phyloP scores from a whole-genome alignment of 2,797 vertebrate genomes.

The Mycteria americana region DNA sequence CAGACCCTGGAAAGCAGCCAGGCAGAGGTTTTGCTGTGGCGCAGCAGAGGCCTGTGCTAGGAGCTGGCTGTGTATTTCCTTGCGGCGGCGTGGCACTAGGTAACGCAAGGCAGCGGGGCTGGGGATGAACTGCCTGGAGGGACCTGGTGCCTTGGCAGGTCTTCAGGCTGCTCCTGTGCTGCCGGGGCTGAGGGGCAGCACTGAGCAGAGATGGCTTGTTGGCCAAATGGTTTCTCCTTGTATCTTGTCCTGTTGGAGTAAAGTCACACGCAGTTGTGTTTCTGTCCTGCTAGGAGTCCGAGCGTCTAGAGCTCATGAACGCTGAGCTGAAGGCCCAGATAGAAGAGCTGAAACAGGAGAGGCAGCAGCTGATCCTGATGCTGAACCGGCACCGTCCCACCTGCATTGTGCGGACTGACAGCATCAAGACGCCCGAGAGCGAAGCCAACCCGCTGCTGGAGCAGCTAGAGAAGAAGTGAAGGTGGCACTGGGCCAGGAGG shows the following conservation, averaged over 20 bases:
- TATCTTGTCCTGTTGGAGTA: neutral
- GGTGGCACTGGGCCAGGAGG: slow-evolving; percentile 60
- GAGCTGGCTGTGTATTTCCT: neutral
- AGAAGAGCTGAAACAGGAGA: slow-evolving; percentile 92
- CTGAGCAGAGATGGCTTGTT: neutral
- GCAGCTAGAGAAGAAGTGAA: slow-evolving; percentile 89
- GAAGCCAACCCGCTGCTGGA: slow-evolving; percentile 89
- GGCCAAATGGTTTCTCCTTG: neutral
- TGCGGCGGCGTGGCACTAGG: neutral
- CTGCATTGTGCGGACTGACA: slow-evolving; percentile 94
- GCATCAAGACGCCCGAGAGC: slow-evolving; percentile 87
- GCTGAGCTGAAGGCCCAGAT: slow-evolving; percentile 95
- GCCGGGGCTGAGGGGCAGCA: neutral
- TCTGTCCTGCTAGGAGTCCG: slow-evolving; percentile 84
- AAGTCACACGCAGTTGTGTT: neutral
- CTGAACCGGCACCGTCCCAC: slow-evolving; percentile 95
- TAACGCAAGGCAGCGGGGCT: neutral
- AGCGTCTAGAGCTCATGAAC: slow-evolving; percentile 94
- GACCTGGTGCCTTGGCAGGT: neutral
- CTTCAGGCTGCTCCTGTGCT: neutral
- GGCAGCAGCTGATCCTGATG: slow-evolving; percentile 95
- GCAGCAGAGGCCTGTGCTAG: neutral
- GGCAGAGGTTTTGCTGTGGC: neutral
- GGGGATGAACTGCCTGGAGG: neutral
- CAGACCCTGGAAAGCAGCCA: neutral